Conservation (phyloP, 2,113 vertebrate species). For the Plectropomus leopardus region DNA sequence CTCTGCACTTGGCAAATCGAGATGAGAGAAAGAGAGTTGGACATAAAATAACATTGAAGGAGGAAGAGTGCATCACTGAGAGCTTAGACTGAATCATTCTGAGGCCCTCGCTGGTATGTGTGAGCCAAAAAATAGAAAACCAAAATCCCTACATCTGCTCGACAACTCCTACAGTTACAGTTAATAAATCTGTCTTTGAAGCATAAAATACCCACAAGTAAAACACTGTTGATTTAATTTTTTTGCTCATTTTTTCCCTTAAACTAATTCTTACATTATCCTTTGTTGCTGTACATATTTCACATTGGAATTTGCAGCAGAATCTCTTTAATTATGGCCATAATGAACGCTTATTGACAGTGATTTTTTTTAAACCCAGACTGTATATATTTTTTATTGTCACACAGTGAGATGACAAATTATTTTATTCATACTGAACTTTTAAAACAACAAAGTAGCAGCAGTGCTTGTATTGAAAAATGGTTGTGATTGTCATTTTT, state of each 20-base stretch:
- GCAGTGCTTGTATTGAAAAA: background rate
- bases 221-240: slow-evolving; percentile 44
- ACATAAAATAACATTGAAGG: slow-evolving; percentile 27
- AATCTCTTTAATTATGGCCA: background rate
- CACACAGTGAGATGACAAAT: background rate
- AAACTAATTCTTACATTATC: slow-evolving; percentile 12
- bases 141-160: slow-evolving; percentile 44
- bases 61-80: slow-evolving; percentile 41
- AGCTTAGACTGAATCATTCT: slow-evolving; percentile 41
- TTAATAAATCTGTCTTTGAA: slow-evolving; percentile 69
- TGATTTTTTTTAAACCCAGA: background rate
- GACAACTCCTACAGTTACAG: background rate
- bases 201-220: slow-evolving; percentile 34
- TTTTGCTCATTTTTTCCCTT: slow-evolving; percentile 23
- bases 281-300: slow-evolving; percentile 1
- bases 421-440: background rate
- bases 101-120: slow-evolving; percentile 12
- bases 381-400: background rate
- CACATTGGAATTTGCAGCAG: background rate
- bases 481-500: background rate
- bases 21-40: slow-evolving; percentile 34
- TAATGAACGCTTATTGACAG: background rate
- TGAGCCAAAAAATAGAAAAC: slow-evolving; percentile 53
- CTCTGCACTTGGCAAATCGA: slow-evolving; percentile 40
- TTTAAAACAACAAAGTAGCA: background rate